These are phyloP conservation scores for Typhlichthys eigenmanni DNA, from an alignment of 2,797 vertebrate species.

Conservation along the genomic window DNA sequence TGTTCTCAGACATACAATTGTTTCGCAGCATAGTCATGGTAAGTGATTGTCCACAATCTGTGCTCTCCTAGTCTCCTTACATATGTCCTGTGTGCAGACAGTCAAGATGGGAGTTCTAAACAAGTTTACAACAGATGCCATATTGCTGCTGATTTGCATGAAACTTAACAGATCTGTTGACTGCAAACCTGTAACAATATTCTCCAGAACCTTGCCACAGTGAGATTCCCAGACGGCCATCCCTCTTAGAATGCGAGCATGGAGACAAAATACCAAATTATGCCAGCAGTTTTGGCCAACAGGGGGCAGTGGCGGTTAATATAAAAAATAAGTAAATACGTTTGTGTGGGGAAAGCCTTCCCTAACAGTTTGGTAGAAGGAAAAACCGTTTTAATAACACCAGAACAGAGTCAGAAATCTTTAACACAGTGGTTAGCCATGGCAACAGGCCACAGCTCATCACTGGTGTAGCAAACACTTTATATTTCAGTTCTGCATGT, in stretches of 20 bases:
- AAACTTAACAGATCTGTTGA: no score
- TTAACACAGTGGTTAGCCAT: slow-evolving; percentile 13
- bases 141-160: not conserved
- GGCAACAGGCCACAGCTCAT: not conserved
- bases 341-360: no score
- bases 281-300: no score
- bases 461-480: not conserved
- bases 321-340: no score
- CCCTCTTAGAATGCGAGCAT: no score
- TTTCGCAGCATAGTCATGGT: slow-evolving; percentile 45
- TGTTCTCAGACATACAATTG: not conserved
- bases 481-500: not conserved
- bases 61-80: slow-evolving; percentile 10
- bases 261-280: no score
- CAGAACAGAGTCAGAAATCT: slow-evolving; percentile 24
- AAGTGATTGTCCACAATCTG: slow-evolving; percentile 58
- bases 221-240: no score
- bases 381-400: not conserved
- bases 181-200: no score
- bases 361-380: no score
- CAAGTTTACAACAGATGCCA: not conserved
- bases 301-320: no score
- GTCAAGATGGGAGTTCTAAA: slow-evolving; percentile 11
- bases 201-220: no score
- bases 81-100: slow-evolving; percentile 11